Evolutionary conservation across 2,797 vertebrate species (phyloP).

Genomic region (Calcarius lapponicus): DNA sequence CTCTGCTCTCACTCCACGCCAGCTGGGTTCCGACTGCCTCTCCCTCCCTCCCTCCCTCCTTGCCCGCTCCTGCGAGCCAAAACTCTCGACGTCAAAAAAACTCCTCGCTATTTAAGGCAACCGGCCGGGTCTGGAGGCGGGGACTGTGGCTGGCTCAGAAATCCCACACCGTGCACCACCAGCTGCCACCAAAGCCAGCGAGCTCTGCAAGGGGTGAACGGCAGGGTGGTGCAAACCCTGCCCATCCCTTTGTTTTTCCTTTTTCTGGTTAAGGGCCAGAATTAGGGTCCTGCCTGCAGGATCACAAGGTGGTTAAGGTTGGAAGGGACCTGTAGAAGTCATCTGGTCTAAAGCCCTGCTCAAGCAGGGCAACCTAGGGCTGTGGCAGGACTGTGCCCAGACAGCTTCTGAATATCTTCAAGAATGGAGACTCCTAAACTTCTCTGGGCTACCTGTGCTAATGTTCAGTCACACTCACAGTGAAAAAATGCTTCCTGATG

Average conservation of each 20-base stretch:
- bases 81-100: neutral
- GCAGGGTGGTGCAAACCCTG: neutral
- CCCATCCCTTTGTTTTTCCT: neutral
- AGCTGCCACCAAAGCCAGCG: accelerated
- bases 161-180: neutral
- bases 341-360: neutral
- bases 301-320: neutral
- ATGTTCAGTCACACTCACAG: neutral
- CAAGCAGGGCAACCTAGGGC: neutral
- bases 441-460: neutral
- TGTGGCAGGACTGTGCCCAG: neutral
- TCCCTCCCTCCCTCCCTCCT: neutral
- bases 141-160: neutral
- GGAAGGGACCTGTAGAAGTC: neutral
- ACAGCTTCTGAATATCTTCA: neutral
- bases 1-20: neutral
- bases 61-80: accelerated
- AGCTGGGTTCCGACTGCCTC: constrained; percentile 2
- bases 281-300: neutral
- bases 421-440: neutral
- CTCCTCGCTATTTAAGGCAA: constrained; percentile 55
- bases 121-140: neutral
- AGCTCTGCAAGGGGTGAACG: neutral
- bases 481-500: neutral
- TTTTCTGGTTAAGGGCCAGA: neutral